phyloP scores from a whole-genome alignment of 1,140 invertebrate genomes.

The Doryteuthis pealeii region DNA sequence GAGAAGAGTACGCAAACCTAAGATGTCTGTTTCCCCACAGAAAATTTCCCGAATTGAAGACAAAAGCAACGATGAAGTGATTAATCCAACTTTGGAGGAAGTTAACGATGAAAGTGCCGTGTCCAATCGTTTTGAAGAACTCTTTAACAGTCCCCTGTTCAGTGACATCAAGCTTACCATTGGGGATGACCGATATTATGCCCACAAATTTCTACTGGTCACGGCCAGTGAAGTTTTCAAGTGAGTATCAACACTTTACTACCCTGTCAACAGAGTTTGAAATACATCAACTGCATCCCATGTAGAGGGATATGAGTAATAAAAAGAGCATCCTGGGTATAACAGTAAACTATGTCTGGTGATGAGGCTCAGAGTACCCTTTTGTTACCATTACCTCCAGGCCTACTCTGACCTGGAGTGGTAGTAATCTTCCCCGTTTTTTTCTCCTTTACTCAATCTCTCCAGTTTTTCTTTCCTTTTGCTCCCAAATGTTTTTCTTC shows the following conservation, averaged over 20 bases:
- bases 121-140: constrained; percentile 31
- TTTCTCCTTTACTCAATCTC: too few relatives aligned
- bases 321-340: too few relatives aligned
- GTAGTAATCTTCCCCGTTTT: too few relatives aligned
- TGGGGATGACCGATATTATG: constrained; percentile 34
- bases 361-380: too few relatives aligned
- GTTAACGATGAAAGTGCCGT: constrained; percentile 37
- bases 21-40: neutral
- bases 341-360: too few relatives aligned
- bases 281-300: too few relatives aligned
- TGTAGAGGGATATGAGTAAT: too few relatives aligned
- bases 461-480: too few relatives aligned
- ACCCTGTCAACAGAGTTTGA: constrained; percentile 9
- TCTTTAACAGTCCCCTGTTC: constrained; percentile 40
- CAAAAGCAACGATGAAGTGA: neutral
- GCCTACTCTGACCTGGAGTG: too few relatives aligned
- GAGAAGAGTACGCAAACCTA: neutral
- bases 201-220: constrained; percentile 46
- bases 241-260: constrained; percentile 39
- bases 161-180: constrained; percentile 45
- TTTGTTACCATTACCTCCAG: too few relatives aligned
- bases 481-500: too few relatives aligned
- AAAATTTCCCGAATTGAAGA: neutral
- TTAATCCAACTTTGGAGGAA: constrained; percentile 20
- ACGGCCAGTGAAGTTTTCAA: constrained; percentile 53